These are phyloP conservation scores for Neogobius melanostomus DNA, from an alignment of 2,113 vertebrate genomes.

Conservation along the genomic window DNA sequence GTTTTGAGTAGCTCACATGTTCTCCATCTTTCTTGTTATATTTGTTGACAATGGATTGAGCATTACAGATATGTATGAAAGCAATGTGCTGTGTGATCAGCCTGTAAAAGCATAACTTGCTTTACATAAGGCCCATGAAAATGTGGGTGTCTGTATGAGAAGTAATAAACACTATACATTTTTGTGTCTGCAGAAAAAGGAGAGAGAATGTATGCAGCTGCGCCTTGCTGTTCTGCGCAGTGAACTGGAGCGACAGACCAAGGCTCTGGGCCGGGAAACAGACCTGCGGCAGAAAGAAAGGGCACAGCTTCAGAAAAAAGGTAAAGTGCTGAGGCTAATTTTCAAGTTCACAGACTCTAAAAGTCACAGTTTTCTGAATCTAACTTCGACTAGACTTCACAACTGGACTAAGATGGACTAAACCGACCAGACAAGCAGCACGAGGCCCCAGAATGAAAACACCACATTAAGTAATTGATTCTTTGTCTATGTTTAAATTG, in stretches of 20 bases:
- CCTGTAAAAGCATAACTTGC: conserved; percentile 25
- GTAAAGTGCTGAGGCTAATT: conserved; percentile 58
- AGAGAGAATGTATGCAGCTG: conserved; percentile 92
- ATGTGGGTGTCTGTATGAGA: conserved; percentile 25
- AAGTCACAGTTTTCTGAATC: too few species aligned
- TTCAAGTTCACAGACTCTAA: too few species aligned
- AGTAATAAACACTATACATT: conserved; percentile 36
- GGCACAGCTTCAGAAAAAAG: conserved; percentile 82
- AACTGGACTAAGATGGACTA: too few species aligned
- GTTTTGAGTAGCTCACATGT: conserved; percentile 20
- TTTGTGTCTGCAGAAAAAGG: conserved; percentile 83
- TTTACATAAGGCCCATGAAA: conserved; percentile 29
- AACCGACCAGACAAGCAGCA: too few species aligned
- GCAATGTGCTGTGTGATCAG: conserved; percentile 23
- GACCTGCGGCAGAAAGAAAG: conserved; percentile 86
- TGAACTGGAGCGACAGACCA: conserved; percentile 92
- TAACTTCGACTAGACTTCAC: too few species aligned
- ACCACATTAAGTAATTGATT: too few species aligned
- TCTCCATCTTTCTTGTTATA: conserved; percentile 7
- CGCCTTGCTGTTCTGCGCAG: conserved; percentile 89
- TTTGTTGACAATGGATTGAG: conserved; percentile 28
- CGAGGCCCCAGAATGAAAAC: too few species aligned
- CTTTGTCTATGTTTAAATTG: too few species aligned
- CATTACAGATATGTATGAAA: conserved; percentile 24
- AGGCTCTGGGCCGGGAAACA: conserved; percentile 84